Evolutionary conservation across 2,113 vertebrate genomes (phyloP).

Genomic region (Mus spicilegus): DNA sequence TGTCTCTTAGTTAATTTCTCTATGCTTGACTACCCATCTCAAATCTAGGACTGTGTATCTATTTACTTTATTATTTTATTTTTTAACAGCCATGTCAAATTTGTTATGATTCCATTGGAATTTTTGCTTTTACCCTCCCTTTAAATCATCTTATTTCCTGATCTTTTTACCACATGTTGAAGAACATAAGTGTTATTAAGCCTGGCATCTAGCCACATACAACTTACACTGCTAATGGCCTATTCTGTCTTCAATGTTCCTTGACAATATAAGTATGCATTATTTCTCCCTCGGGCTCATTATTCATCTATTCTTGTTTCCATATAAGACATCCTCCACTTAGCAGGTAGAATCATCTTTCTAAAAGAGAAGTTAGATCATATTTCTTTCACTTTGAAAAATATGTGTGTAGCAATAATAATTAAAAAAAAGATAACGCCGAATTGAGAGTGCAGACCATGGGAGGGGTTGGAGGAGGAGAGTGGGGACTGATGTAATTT

Average conservation of each 20-base stretch:
- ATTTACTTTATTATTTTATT: background rate
- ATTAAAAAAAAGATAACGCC: background rate
- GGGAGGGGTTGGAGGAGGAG: background rate
- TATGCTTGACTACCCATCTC: background rate
- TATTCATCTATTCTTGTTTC: constrained; percentile 2
- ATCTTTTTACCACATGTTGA: background rate
- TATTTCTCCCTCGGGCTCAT: background rate
- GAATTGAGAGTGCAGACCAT: background rate
- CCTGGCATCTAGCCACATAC: background rate
- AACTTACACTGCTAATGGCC: background rate
- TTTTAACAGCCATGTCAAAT: background rate
- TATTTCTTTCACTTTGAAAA: background rate
- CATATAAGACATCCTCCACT: background rate
- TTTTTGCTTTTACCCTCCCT: background rate
- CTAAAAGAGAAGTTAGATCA: background rate
- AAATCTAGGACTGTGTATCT: background rate
- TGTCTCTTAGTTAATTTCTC: background rate
- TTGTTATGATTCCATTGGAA: background rate
- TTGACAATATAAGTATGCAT: background rate
- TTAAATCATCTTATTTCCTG: background rate
- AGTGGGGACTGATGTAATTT: background rate
- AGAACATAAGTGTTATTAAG: background rate
- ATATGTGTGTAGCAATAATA: background rate
- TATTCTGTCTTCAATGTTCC: background rate
- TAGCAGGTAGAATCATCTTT: background rate